These are phyloP conservation scores for Anarsia innoxiella DNA, from an alignment of 2,888 invertebrate genomes.

Conservation along the genomic window DNA sequence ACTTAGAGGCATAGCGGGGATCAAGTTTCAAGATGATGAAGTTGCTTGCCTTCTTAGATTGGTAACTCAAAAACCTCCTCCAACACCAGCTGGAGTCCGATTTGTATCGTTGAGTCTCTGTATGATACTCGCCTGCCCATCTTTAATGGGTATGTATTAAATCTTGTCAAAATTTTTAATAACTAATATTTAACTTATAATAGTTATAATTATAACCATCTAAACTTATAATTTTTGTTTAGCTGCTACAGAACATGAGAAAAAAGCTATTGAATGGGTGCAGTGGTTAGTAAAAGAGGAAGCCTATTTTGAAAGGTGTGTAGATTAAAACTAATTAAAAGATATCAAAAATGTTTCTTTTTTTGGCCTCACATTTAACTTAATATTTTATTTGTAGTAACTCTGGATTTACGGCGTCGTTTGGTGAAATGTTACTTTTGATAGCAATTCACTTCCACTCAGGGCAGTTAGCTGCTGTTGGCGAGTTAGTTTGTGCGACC, in stretches of 20 bases:
- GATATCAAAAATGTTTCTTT: too few relatives aligned
- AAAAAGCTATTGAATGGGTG: slow-evolving; percentile 92
- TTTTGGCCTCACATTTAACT: too few relatives aligned
- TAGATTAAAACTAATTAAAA: slow-evolving; percentile 2
- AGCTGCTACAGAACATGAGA: slow-evolving; percentile 85
- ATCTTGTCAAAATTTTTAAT: background rate
- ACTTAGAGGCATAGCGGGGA: slow-evolving; percentile 91
- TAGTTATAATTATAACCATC: background rate
- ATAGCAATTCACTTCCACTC: slow-evolving; percentile 98
- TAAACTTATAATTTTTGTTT: too few relatives aligned
- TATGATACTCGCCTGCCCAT: slow-evolving; percentile 95
- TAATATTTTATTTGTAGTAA: slow-evolving; percentile 72
- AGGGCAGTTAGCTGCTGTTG: slow-evolving; percentile 93
- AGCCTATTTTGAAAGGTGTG: slow-evolving; percentile 86
- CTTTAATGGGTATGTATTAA: slow-evolving; percentile 77
- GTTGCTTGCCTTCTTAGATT: slow-evolving; percentile 87
- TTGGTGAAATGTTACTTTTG: slow-evolving; percentile 95
- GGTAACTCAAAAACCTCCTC: slow-evolving; percentile 90
- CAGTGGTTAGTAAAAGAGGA: slow-evolving; percentile 95
- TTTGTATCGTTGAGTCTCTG: slow-evolving; percentile 95
- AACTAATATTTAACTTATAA: background rate
- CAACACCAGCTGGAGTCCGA: slow-evolving; percentile 92
- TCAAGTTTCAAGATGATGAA: slow-evolving; percentile 96
- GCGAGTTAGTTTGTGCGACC: slow-evolving; percentile 94
- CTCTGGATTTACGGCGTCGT: slow-evolving; percentile 89